phyloP scores from a whole-genome alignment of 2,113 vertebrate species.

The Peucedramus taeniatus region DNA sequence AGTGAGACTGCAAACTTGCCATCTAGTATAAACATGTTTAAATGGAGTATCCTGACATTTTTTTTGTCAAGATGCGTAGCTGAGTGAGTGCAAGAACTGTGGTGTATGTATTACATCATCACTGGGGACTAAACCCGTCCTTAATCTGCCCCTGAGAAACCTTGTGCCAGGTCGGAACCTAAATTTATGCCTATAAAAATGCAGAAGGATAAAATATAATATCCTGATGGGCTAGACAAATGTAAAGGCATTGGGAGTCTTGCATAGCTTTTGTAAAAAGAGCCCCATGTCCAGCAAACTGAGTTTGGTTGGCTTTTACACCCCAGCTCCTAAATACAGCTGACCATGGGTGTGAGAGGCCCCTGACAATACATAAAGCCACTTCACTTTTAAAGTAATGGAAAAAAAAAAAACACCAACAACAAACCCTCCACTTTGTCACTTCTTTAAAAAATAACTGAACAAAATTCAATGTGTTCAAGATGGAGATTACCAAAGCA shows the following conservation, averaged over 20 bases:
- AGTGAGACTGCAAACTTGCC: not conserved
- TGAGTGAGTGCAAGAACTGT: not conserved
- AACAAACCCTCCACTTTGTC: not conserved
- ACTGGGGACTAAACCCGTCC: not conserved
- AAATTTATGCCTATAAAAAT: not conserved
- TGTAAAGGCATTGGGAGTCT: not conserved
- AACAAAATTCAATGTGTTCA: not conserved
- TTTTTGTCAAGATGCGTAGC: not conserved
- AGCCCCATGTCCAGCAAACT: not conserved
- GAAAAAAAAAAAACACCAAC: fast-evolving
- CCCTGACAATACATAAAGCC: not conserved
- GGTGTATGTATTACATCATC: not conserved
- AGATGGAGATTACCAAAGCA: not conserved
- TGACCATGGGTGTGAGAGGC: not conserved
- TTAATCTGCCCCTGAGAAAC: not conserved
- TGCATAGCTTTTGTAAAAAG: not conserved
- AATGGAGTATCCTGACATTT: not conserved
- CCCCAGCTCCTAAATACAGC: not conserved
- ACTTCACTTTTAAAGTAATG: not conserved
- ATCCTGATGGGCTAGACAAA: not conserved
- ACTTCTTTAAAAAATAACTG: not conserved
- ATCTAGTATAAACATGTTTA: not conserved
- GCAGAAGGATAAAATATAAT: not conserved
- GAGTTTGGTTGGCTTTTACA: not conserved
- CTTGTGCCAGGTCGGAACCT: not conserved